Evolutionary conservation across 2,888 invertebrate species (phyloP), one percentile per base, ranked within the genome.

Genomic region (Chorisops tibialis): DNA sequence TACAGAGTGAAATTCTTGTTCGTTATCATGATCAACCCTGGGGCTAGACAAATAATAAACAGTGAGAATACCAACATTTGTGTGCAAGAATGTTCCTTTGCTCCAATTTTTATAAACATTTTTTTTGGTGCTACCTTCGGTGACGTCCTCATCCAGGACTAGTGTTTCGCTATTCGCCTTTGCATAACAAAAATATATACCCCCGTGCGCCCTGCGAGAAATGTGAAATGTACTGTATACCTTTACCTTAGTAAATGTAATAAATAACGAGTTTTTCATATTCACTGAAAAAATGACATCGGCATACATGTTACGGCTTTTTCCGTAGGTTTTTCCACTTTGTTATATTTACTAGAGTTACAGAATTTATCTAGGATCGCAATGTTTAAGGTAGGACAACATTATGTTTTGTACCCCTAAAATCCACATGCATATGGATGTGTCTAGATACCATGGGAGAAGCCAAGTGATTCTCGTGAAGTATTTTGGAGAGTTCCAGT

Each of bases 1-100:
- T 30, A 30, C 30, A n/a, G n/a, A n/a, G n/a, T 41, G 18, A 21
- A 47, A 18, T 47, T 47, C 47, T 47, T 47, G 21, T 47, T 47
- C 47, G 47, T 47, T 47, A 47, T 47, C 47, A 47, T 47, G 47
- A 47, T 47, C 47, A 47, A 47, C 47, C 47, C 47, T 47, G n/a
- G 19, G 47, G 47, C 47, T 47, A 47, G 47, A 47, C 47, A 47
- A 47, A 47, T 47, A 47, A 47, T 47, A 47, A 47, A 47, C 47
- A 47, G 12, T 9, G 19, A 21, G 30, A 9, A 30, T 5, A 30
- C 14, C 19, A 18, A 16, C 12, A 18, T 18, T 19, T 18, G 18
- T 18, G 19, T 12, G 19, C 18, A 47, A 12, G 19, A 47, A 47
- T 47, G 18, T 4, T 47, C 7, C 12, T 47, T 47, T 47, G 18